Conservation (phyloP, 2,797 vertebrate species). For the Danio jaintianensis region DNA sequence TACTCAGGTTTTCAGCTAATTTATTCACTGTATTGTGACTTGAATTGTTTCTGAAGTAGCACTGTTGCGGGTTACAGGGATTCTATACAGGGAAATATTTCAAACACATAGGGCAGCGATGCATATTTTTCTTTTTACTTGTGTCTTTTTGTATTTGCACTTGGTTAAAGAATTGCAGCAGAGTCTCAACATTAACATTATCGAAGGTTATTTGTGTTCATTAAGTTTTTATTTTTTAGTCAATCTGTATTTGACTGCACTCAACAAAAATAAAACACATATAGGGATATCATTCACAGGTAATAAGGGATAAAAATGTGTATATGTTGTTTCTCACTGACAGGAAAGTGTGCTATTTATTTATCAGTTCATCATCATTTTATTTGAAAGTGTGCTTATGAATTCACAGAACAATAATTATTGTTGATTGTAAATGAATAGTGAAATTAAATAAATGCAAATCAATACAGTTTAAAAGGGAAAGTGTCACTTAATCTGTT, state of each 20-base stretch:
- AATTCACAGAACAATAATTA: not conserved
- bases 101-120: not conserved
- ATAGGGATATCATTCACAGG: not conserved
- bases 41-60: not conserved
- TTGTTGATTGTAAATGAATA: conserved; percentile 14
- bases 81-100: not conserved
- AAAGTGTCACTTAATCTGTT: not conserved
- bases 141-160: not conserved
- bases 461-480: not conserved
- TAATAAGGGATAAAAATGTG: conserved; percentile 40
- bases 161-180: not conserved
- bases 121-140: not conserved
- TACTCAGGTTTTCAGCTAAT: conserved; percentile 70
- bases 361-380: conserved; percentile 59
- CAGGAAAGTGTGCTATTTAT: conserved; percentile 68
- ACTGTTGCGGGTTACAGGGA: not conserved
- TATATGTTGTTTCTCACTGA: conserved; percentile 63
- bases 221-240: not conserved
- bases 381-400: conserved; percentile 15
- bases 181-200: not conserved
- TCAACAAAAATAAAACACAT: not conserved
- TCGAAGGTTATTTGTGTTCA: not conserved
- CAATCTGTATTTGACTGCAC: not conserved
- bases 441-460: not conserved
- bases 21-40: conserved; percentile 12